Percentiles rank a stretch among this genome's conserved stretches.
Evolutionary conservation across 64 coral and sea anemone genomes (phyloP).

Genomic region (Pachyseris speciosa): DNA sequence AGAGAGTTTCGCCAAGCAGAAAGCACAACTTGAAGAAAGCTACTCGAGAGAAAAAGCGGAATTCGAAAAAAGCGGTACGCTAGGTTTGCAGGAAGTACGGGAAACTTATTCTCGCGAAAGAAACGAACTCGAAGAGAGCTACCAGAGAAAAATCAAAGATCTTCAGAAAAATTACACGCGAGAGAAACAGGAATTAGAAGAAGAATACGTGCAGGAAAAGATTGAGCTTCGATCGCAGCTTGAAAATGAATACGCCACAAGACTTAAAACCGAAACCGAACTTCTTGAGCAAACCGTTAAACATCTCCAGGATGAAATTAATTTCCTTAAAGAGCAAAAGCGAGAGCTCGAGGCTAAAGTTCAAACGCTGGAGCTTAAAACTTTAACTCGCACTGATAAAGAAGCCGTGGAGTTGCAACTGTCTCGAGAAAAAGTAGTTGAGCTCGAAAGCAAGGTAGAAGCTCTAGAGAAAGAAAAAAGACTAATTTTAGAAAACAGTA

Average conservation of each 20-base stretch:
- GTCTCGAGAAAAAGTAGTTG: conserved; percentile 74
- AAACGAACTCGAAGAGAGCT: conserved; percentile 87
- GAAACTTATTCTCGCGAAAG: conserved; percentile 89
- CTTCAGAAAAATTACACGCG: conserved; percentile 78
- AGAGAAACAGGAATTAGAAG: conserved; percentile 88
- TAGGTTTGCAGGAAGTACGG: conserved; percentile 76
- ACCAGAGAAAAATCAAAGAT: conserved; percentile 94
- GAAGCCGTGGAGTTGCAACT: conserved; percentile 79
- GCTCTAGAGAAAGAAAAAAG: conserved; percentile 73
- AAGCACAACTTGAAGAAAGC: conserved; percentile 85
- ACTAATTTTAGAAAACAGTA: conserved; percentile 57
- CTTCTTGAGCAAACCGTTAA: conserved; percentile 82
- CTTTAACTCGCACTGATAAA: conserved; percentile 72
- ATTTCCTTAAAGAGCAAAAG: conserved; percentile 93
- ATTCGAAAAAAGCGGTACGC: conserved; percentile 71
- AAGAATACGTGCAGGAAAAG: conserved; percentile 81
- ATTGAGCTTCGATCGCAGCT: conserved; percentile 75
- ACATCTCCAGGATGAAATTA: conserved; percentile 87
- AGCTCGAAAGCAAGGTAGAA: conserved; percentile 71
- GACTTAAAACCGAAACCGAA: conserved; percentile 83
- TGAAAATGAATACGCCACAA: conserved; percentile 78
- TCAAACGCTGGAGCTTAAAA: conserved; percentile 87
- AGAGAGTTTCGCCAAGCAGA: conserved; percentile 84
- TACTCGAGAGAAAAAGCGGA: conserved; percentile 77
- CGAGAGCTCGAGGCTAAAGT: conserved; percentile 94